These are phyloP conservation scores for Marasmarcha lunaedactyla DNA, from an alignment of 2,888 invertebrate genomes.

Conservation along the genomic window DNA sequence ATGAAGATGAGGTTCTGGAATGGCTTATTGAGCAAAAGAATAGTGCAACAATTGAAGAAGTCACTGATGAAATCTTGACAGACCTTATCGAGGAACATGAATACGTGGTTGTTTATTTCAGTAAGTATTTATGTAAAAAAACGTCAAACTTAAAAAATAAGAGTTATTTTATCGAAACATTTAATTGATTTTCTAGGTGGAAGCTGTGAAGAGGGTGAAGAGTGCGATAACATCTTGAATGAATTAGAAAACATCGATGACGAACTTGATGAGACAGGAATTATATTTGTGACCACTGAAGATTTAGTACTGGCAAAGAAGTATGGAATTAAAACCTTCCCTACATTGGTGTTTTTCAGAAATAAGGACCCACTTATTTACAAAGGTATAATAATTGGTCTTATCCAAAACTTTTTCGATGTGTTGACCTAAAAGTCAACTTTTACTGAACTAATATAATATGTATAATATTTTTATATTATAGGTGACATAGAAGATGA, in stretches of 20 bases:
- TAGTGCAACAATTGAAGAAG: conserved; percentile 93
- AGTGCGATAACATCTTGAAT: conserved; percentile 86
- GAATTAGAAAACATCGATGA: conserved; percentile 94
- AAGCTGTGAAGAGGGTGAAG: conserved; percentile 87
- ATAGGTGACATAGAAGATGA: conserved; percentile 89
- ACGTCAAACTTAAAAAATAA: no score
- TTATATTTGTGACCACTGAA: conserved; percentile 93
- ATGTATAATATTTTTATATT: conserved; percentile 1
- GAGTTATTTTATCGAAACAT: not conserved
- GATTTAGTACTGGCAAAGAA: conserved; percentile 85
- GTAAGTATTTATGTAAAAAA: conserved; percentile 73
- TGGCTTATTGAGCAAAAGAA: conserved; percentile 91
- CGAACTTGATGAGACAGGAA: conserved; percentile 92
- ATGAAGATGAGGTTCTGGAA: conserved; percentile 91
- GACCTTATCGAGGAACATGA: conserved; percentile 90
- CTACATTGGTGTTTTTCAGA: conserved; percentile 89
- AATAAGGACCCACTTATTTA: conserved; percentile 90
- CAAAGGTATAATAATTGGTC: conserved; percentile 67
- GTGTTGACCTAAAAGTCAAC: no score
- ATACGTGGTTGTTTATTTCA: conserved; percentile 95
- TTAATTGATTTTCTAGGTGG: conserved; percentile 67
- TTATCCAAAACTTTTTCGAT: no score
- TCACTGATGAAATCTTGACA: conserved; percentile 89
- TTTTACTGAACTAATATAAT: no score
- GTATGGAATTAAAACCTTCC: conserved; percentile 86